phyloP scores from a whole-genome alignment of 2,888 invertebrate species.

The Operophtera brumata region DNA sequence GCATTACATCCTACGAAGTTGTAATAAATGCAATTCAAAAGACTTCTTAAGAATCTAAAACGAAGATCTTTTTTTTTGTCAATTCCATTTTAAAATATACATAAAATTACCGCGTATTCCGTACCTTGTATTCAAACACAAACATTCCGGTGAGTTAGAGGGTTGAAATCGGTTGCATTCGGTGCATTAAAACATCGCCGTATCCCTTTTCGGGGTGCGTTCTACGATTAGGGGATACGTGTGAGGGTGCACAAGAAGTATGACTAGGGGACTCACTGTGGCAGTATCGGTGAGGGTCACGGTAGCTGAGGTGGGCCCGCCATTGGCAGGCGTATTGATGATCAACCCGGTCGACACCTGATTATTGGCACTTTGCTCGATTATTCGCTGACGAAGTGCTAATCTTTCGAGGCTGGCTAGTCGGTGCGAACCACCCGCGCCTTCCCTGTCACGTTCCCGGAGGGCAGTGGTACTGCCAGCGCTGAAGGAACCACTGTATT shows the following conservation, averaged over 20 bases:
- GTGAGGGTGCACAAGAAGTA: conserved; percentile 70
- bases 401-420: conserved; percentile 91
- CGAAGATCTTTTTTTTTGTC: background rate
- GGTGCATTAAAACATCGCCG: conserved; percentile 62
- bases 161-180: conserved; percentile 29
- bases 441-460: conserved; percentile 84
- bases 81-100: background rate
- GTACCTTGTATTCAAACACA: conserved; percentile 3
- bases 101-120: background rate
- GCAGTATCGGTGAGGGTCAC: conserved; percentile 78
- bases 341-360: conserved; percentile 59
- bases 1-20: background rate
- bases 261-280: conserved; percentile 79
- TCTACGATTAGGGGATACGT: conserved; percentile 69
- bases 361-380: conserved; percentile 83
- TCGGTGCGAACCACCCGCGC: conserved; percentile 87
- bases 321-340: conserved; percentile 58
- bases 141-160: conserved; percentile 18
- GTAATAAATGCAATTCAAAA: background rate
- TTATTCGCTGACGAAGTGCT: conserved; percentile 89
- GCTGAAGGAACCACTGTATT: conserved; percentile 89
- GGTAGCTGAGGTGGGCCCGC: conserved; percentile 71
- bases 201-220: conserved; percentile 69
- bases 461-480: conserved; percentile 84
- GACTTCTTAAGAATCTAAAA: background rate